Percentiles rank a stretch among this genome's conserved stretches.
phyloP scores from a whole-genome alignment of 2,888 invertebrate genomes.

The Phragmatobia fuliginosa region DNA sequence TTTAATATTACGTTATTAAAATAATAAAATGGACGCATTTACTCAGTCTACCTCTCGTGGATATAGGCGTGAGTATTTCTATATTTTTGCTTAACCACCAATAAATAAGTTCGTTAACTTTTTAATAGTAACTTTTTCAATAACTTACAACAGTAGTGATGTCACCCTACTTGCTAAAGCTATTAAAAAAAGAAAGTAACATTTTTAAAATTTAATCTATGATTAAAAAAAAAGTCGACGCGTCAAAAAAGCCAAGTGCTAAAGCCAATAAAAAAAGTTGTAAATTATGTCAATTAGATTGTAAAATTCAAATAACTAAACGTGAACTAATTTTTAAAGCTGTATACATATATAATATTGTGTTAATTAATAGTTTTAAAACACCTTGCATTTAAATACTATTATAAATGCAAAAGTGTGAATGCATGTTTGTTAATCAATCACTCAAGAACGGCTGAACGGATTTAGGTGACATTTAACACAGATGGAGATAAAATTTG shows the following conservation, averaged over 20 bases:
- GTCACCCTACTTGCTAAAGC: not conserved
- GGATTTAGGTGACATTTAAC: not conserved
- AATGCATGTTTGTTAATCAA: constrained; percentile 2
- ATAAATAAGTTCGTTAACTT: too few species aligned
- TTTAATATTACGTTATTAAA: too few species aligned
- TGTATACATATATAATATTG: constrained; percentile 7
- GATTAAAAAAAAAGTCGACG: constrained; percentile 29
- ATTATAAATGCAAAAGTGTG: constrained; percentile 1
- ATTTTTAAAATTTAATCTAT: not conserved
- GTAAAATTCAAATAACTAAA: constrained; percentile 80
- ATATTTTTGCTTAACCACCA: too few species aligned
- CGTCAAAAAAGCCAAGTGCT: constrained; percentile 64
- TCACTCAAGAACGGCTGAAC: not conserved
- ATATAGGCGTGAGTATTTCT: not conserved
- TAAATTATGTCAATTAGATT: constrained; percentile 77
- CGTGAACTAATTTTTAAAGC: constrained; percentile 58
- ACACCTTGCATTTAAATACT: constrained; percentile 14
- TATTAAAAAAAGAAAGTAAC: constrained; percentile 4
- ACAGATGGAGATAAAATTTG: not conserved
- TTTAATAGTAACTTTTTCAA: not conserved
- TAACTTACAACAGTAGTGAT: not conserved
- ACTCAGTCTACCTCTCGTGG: not conserved
- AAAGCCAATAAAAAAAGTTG: constrained; percentile 73
- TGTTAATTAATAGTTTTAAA: constrained; percentile 14
- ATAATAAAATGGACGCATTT: not conserved